Percentiles rank a stretch among this genome's conserved stretches.
Evolutionary conservation across 1,140 invertebrate genomes (phyloP).

Genomic region (Cyphomyrmex costatus): DNA sequence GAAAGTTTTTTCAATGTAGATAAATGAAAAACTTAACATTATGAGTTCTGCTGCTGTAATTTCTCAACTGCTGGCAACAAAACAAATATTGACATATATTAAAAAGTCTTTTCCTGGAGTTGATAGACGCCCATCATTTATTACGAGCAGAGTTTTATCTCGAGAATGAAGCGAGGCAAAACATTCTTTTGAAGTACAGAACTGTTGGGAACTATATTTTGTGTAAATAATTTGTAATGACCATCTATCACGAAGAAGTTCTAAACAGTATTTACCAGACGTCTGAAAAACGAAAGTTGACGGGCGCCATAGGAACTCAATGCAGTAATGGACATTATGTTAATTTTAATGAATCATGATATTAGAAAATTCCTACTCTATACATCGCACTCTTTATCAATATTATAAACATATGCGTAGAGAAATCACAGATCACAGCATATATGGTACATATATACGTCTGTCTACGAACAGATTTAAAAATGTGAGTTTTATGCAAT

Average conservation of each 20-base stretch:
- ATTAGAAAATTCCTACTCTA: background rate
- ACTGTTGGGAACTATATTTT: conserved; percentile 38
- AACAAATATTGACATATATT: conserved; percentile 61
- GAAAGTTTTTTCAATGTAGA: conserved; percentile 15
- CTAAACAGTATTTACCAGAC: conserved; percentile 5
- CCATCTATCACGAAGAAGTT: conserved; percentile 40
- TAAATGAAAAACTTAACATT: conserved; percentile 10
- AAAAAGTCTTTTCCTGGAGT: conserved; percentile 44
- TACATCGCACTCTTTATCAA: background rate
- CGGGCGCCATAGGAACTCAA: background rate
- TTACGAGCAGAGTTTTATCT: conserved; percentile 47
- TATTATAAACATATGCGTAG: background rate
- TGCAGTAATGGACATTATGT: background rate
- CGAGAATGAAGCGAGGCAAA: conserved; percentile 7
- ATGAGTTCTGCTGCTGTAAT: conserved; percentile 36
- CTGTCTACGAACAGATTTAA: background rate
- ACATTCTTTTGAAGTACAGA: conserved; percentile 19
- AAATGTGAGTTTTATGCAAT: background rate
- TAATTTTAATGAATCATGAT: background rate
- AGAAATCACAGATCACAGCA: too few relatives aligned
- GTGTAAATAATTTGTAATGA: conserved; percentile 47
- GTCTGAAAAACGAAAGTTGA: conserved; percentile 7
- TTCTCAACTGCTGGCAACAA: conserved; percentile 31
- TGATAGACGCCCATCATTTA: conserved; percentile 54
- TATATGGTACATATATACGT: background rate